These are phyloP conservation scores for Lasioglossum lativentre DNA, from an alignment of 2,888 invertebrate species.

Conservation along the genomic window DNA sequence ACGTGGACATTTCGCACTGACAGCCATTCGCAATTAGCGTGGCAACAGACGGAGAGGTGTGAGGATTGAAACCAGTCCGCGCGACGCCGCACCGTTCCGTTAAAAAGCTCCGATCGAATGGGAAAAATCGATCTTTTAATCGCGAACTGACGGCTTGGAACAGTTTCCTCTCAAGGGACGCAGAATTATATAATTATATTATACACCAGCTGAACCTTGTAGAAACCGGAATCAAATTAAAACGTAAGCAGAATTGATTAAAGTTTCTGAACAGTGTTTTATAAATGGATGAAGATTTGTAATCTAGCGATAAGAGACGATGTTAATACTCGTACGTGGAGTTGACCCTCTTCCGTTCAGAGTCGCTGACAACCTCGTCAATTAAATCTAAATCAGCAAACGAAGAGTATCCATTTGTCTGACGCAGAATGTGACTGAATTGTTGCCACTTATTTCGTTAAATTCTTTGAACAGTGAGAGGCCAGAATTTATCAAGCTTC, in stretches of 20 bases:
- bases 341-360: not conserved
- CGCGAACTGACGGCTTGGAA: not conserved
- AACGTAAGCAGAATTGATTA: too few species aligned
- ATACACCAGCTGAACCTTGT: too few species aligned
- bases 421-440: not conserved
- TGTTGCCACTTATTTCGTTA: not conserved
- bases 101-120: constrained; percentile 4
- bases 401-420: not conserved
- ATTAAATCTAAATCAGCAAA: not conserved
- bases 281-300: not conserved
- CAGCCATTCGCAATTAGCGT: constrained; percentile 61
- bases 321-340: not conserved
- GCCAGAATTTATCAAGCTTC: not conserved
- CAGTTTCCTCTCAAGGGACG: not conserved
- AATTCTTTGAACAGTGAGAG: not conserved
- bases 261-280: not conserved
- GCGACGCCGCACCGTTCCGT: not conserved
- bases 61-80: constrained; percentile 12
- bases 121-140: constrained; percentile 1
- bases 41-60: constrained; percentile 43
- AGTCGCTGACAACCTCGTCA: not conserved
- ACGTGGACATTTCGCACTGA: constrained; percentile 42
- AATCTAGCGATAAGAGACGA: not conserved
- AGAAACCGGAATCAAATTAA: too few species aligned
- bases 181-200: too few species aligned